Evolutionary conservation across 2,888 invertebrate genomes (phyloP), one percentile per base, ranked within the genome.

Genomic region (Apeira syringaria): DNA sequence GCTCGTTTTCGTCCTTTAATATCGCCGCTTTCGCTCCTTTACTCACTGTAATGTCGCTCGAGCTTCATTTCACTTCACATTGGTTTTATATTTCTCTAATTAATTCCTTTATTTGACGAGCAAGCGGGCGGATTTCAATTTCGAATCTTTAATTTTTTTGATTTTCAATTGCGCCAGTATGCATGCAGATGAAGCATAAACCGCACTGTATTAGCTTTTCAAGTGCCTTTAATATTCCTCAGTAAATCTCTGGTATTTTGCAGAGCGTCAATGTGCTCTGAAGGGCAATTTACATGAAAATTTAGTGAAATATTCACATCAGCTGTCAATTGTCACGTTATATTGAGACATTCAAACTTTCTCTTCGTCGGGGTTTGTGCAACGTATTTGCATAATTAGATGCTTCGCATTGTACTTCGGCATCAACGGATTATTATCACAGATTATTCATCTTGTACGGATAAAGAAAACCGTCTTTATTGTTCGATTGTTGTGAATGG

Each of bases 1-100:
- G 83, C 79, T 82, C 87, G 82, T 87, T 87, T 80, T 80, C 85
- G 78, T 81, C 74, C 79, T 80, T 77, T 81, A 82, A 82, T 84
- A 84, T 80, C 67, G 66, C 80, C 76, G 80, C 73, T 83, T 78
- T 71, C 59, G 66, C 71, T 78, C 77, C 75, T 78, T 76, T 76
- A 75, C 76, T 79, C 76, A 71, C 68, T 64, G 64, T 79, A 72
- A 80, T 76, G 67, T 73, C 68, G 56, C 68, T 20, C 68, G 57
- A 64, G 73, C 76, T 80, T 74, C 75, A 81, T 83, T 84, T 80
- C 70, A 74, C 74, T 73, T 68, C 73, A 75, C 71, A 61, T 77
- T 66, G 71, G 67, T 74, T 76, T 71, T 74, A 62, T 72, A 67
- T 68, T 67, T 61, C 62, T 64, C 68, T 77, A 79, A 80, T 85